Conservation (phyloP, 2,113 vertebrate genomes). For the Papio anubis region DNA sequence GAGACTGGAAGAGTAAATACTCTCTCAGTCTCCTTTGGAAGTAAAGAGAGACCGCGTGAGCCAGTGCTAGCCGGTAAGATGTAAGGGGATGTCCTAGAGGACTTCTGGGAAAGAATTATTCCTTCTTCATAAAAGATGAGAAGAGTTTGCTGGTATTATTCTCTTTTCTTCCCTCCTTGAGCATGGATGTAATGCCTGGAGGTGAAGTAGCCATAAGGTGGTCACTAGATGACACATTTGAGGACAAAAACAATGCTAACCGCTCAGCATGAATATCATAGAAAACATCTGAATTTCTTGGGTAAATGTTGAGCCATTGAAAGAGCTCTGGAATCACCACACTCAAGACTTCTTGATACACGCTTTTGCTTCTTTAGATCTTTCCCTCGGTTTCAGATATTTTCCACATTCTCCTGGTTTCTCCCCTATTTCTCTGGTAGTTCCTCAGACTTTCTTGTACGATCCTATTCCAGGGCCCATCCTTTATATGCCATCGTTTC, state of each 20-base stretch:
- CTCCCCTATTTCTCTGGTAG: neutral
- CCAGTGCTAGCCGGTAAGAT: neutral
- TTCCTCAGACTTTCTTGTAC: neutral
- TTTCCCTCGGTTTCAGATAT: neutral
- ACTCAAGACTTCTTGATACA: neutral
- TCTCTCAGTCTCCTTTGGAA: neutral
- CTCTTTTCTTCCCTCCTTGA: neutral
- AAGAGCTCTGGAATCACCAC: neutral
- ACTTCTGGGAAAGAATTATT: neutral
- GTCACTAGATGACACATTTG: neutral
- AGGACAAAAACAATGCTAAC: neutral
- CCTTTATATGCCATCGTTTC: neutral
- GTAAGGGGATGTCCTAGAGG: neutral
- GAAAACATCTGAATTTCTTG: neutral
- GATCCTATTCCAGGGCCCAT: neutral
- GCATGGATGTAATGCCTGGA: neutral
- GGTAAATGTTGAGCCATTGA: neutral
- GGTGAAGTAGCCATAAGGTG: neutral
- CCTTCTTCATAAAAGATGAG: neutral
- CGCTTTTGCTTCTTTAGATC: neutral
- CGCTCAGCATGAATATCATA: neutral
- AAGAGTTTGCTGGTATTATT: neutral
- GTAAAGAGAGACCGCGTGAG: neutral
- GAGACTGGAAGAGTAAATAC: neutral
- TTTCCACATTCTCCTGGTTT: neutral